Evolutionary conservation across 2,113 vertebrate genomes (phyloP), one percentile per base, ranked within the genome.

Genomic region (Heloderma charlesbogerti): DNA sequence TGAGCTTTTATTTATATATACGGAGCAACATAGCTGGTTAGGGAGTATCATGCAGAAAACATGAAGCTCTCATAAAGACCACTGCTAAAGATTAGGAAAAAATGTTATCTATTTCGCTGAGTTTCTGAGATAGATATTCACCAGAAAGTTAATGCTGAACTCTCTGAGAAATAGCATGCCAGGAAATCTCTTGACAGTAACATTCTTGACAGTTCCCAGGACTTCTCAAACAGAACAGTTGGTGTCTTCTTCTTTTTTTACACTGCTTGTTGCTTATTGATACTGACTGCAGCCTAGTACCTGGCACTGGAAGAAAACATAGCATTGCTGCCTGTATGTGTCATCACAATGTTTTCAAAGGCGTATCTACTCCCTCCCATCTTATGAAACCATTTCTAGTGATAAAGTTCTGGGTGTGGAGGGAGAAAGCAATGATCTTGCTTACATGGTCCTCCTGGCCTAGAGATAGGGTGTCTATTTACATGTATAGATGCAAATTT

Each of bases 1-100:
- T 88, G 20, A 86, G 27, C 67, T 92, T 91, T 84, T 88, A n/a
- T 2, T 91, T 89, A 91, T 83, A n/a, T n/a, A n/a, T 82, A 93
- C 91, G 3, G 88, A 1, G 60, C 67, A 87, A 31, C 40, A 75
- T 18, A 75, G 43, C 9, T 90, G 89, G 15, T 92, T 82, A 90
- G 67, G 34, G 86, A 95, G 60, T 15, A 88, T 29, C 13, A 43
- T 57, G 34, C 89, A 6, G 91, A 94, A 87, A 84, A 88, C 69
- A 29, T 84, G 37, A 91, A 94, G 92, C 60, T 12, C 40, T 90
- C 63, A 84, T 91, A 92, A 94, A 91, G 12, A 94, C 29, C 20
- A 91, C 34, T 66, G 71, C 54, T n/a, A 45, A 34, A 92, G 37
- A 89, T 75, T 91, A 89, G 63, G 74, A 92, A 93, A 71, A 89